Evolutionary conservation across 37 sponge, comb jelly and placozoan genomes (phyloP).

Genomic region (Aplysina aerophoba): DNA sequence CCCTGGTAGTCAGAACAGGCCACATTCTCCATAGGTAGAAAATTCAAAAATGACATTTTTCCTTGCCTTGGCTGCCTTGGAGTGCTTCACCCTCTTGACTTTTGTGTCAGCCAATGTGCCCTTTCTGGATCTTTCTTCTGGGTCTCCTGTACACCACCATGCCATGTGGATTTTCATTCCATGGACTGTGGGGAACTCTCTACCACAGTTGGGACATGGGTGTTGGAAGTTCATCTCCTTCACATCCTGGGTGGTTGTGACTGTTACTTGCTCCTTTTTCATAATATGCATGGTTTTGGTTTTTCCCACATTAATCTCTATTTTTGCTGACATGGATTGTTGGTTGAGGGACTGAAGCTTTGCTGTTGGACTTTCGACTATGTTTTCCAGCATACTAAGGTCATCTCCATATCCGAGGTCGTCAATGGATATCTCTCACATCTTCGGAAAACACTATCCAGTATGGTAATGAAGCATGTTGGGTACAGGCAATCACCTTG

Average conservation of each 20-base stretch:
- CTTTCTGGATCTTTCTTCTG: conserved; percentile 11
- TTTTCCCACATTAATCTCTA: conserved; percentile 4
- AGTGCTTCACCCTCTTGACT: conserved; percentile 2
- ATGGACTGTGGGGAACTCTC: conserved; percentile 6
- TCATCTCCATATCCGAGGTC: conserved; percentile 6
- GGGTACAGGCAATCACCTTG: conserved; percentile 13
- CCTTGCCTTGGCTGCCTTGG: neutral
- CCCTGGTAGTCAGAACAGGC: neutral
- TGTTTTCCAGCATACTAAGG: conserved; percentile 1
- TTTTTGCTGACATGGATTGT: neutral
- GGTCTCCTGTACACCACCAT: conserved; percentile 19
- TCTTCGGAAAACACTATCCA: neutral
- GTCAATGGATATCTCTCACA: conserved; percentile 8
- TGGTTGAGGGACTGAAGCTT: neutral
- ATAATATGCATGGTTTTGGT: neutral
- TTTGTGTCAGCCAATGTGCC: conserved; percentile 3
- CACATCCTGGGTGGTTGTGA: conserved; percentile 12
- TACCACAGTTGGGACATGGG: conserved; percentile 12
- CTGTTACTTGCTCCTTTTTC: conserved; percentile 1
- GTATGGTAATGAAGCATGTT: neutral
- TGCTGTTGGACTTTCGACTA: neutral
- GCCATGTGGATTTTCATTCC: neutral
- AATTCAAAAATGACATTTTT: too few species aligned
- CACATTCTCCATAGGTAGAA: too few species aligned
- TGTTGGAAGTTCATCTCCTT: conserved; percentile 12